A percentile compares a stretch with the other conserved stretches of the same genome.
Conservation (phyloP, 2,113 vertebrate species). For the Girardinichthys multiradiatus region DNA sequence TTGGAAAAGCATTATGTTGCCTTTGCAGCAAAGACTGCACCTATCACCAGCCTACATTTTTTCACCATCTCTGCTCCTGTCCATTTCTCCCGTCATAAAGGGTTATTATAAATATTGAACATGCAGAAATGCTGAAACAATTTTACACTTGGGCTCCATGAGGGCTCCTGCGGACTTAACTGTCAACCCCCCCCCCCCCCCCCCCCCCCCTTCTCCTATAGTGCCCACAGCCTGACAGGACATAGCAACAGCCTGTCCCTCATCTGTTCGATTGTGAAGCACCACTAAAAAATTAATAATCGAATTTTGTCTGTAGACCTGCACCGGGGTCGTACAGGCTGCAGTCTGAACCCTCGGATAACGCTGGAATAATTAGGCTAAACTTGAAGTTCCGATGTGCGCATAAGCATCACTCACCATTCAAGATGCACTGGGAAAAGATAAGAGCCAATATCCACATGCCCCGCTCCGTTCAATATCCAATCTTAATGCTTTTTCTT, state of each 20-base stretch:
- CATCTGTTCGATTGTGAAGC: conserved; percentile 8
- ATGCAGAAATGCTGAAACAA: conserved; percentile 19
- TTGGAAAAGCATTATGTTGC: conserved; percentile 10
- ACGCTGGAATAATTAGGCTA: conserved; percentile 15
- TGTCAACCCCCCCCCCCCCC: conserved; percentile 9
- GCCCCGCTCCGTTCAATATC: conserved; percentile 89
- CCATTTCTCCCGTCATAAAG: conserved; percentile 15
- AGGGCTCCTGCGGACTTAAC: conserved; percentile 32
- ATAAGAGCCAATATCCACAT: conserved; percentile 97
- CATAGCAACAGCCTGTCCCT: conserved; percentile 66
- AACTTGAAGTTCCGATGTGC: conserved; percentile 59
- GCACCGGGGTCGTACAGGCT: not conserved
- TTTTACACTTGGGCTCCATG: conserved; percentile 3
- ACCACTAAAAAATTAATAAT: conserved; percentile 2
- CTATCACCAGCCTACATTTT: conserved; percentile 40
- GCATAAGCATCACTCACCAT: conserved; percentile 85
- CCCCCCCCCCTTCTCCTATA: conserved; percentile 20
- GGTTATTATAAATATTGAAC: conserved; percentile 20
- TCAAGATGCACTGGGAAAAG: conserved; percentile 97
- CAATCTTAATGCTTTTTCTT: conserved; percentile 81
- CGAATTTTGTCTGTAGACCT: conserved; percentile 6
- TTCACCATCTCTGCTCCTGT: conserved; percentile 3
- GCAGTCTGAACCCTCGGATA: not conserved
- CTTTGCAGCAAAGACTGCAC: conserved; percentile 50
- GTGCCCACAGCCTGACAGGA: conserved; percentile 47